Conservation (phyloP, 2,888 invertebrate genomes). For the Ennomos fuscantarius region DNA sequence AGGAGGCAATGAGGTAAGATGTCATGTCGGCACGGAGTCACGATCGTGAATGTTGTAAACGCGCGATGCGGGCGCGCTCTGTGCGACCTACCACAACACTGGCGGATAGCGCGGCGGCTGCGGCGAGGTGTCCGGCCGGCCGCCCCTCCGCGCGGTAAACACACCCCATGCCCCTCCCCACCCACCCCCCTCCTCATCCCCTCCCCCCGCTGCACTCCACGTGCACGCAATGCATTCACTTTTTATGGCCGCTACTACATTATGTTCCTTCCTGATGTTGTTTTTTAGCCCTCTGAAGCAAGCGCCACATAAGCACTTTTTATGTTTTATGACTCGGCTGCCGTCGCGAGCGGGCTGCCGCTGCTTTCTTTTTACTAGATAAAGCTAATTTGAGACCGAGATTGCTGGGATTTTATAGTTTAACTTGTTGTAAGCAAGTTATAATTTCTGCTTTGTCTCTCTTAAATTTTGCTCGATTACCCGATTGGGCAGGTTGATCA, state of each 20-base stretch:
- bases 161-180: slow-evolving; percentile 75
- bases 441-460: background rate
- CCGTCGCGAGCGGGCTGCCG: slow-evolving; percentile 63
- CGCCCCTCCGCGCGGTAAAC: slow-evolving; percentile 78
- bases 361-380: slow-evolving; percentile 66
- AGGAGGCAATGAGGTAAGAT: slow-evolving; percentile 51
- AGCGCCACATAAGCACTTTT: slow-evolving; percentile 82
- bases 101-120: slow-evolving; percentile 49
- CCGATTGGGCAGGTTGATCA: too few species aligned
- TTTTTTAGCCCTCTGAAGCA: slow-evolving; percentile 74
- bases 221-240: slow-evolving; percentile 82
- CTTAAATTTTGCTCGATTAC: background rate
- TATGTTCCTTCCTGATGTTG: slow-evolving; percentile 77
- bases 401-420: slow-evolving; percentile 20
- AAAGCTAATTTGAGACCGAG: slow-evolving; percentile 68
- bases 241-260: slow-evolving; percentile 82
- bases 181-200: slow-evolving; percentile 42
- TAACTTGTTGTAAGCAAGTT: background rate
- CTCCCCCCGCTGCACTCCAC: slow-evolving; percentile 70
- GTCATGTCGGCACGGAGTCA: slow-evolving; percentile 70
- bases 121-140: slow-evolving; percentile 52
- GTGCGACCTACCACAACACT: slow-evolving; percentile 88
- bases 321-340: slow-evolving; percentile 76
- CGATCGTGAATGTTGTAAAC: slow-evolving; percentile 64
- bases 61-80: slow-evolving; percentile 68